Evolutionary conservation across 1,140 invertebrate species (phyloP), one percentile per base, ranked within the genome.

Genomic region (Radopholus similis): DNA sequence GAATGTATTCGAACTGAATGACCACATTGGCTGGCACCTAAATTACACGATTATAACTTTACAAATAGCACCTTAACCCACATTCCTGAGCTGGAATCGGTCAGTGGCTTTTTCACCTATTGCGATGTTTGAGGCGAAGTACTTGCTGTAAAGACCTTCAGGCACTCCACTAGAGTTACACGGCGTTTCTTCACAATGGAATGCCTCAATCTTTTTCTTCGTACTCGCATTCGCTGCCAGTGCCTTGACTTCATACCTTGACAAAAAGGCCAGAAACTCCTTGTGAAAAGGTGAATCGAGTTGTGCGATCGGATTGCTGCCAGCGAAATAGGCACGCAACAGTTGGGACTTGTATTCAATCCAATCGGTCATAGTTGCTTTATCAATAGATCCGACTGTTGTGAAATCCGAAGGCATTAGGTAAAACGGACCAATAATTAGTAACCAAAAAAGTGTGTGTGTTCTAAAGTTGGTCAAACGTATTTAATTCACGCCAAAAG

Each of bases 1-100:
- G 37, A 8, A 70, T 65, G 53, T 66, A 74, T 57, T 78, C 72
- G 35, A 78, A 78, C 53, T 78, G 78, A 23, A 66, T 47, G 5
- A 79, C 55, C 15, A 67, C 76, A 28, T 59, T 54, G 2, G 42
- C 53, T 2, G 78, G 64, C 1, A 77, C 38, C 75, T 77, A 38
- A 51, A 70, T 67, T 15, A n/a, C 2, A 8, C 26, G n/a, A 49
- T 30, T 28, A 23, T 4, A 58, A 53, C 13, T 32, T 66, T 67
- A 2, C 15, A 8, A 57, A 11, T 23, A 69, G 65, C 30, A 63
- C 35, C 3, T n/a, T n/a, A n/a, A n/a, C 23, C 34, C 6, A 70
- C 68, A 59, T 70, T 56, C 21, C 68, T 64, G 23, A 70, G 21
- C n/a, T 37, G 21, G 42, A 72, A 70, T 47, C 70, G 68, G 35